Base-by-base conservation (phyloP, 1,140 invertebrate species). In the Eupeodes corollae region DNA sequence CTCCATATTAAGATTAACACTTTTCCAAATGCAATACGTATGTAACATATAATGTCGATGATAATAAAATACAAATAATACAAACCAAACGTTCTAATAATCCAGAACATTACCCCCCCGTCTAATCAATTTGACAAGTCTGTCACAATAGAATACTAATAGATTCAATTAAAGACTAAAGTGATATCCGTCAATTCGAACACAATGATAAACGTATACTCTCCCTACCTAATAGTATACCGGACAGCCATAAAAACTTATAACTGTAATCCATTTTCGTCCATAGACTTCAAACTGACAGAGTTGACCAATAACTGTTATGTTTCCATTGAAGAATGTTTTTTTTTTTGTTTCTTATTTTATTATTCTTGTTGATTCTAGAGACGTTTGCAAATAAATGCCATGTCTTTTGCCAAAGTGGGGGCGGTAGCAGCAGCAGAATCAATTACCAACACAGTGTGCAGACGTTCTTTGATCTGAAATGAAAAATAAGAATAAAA, bases 251-350 rank as follows among this genome's bases (percentile, higher is more conserved):
- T 62, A 67, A 62, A 57, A 67, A 55, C 60, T 62, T 65, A 56
- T 63, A 65, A 60, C 57, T 67, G 57, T 59, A 64, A 61, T 62
- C 58, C 63, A 67, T 67, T 60, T 59, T 73, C 30, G 69, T 51
- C 56, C 53, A 59, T 52, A 53, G 50, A 45, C 34, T 41, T 44
- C 13, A 26, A 37, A n/a, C 13, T 37, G 35, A 37, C 13, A 14
- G 35, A n/a, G 11, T 37, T n/a, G 13, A 37, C 15, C 35, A 14
- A 16, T 37, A 37, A 16, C 35, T 16, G 35, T 37, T 37, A 37
- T 37, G 15, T 37, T 37, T 37, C 35, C 35, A 37, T 37, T 16
- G 35, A 37, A 37, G 15, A 16, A 37, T 37, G 15, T 37, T 37
- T 37, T 37, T 3, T 5, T 14, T 37, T 37, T 3, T n/a, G 33